phyloP scores from a whole-genome alignment of 2,113 vertebrate genomes.

The Coptodon bakossiorum region DNA sequence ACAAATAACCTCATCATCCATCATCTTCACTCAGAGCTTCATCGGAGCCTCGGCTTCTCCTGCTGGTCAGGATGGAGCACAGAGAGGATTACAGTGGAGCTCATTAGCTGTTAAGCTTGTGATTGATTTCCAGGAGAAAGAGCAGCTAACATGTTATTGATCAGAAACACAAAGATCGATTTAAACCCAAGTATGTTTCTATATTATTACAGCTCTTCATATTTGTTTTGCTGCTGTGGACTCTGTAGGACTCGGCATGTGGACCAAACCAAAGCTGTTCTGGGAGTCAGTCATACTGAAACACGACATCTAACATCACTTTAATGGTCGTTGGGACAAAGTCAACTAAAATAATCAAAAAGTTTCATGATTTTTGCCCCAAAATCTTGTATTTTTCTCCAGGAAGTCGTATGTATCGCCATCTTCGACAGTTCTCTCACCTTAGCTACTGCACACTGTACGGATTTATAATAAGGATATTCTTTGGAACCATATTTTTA shows the following conservation, averaged over 20 bases:
- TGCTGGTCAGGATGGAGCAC: background rate
- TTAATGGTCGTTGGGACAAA: background rate
- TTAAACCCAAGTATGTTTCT: background rate
- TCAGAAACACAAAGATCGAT: rapidly evolving
- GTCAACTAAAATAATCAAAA: background rate
- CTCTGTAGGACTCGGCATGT: rapidly evolving
- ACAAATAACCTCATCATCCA: background rate
- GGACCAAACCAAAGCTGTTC: background rate
- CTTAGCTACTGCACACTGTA: background rate
- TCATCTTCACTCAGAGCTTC: background rate
- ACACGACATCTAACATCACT: background rate
- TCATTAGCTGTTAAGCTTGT: background rate
- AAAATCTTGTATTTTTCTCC: background rate
- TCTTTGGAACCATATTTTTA: background rate
- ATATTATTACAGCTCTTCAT: background rate
- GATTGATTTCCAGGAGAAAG: background rate
- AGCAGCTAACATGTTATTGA: background rate
- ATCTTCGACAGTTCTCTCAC: background rate
- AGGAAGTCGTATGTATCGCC: background rate
- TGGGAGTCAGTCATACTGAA: background rate
- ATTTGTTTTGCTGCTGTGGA: background rate
- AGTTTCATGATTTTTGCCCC: background rate
- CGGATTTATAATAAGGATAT: background rate
- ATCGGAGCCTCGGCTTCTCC: background rate
- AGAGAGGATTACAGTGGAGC: background rate